Percentiles rank a stretch among this genome's conserved stretches.
These are phyloP conservation scores for Andrena hattorfiana DNA, from an alignment of 2,888 invertebrate species.

Conservation along the genomic window DNA sequence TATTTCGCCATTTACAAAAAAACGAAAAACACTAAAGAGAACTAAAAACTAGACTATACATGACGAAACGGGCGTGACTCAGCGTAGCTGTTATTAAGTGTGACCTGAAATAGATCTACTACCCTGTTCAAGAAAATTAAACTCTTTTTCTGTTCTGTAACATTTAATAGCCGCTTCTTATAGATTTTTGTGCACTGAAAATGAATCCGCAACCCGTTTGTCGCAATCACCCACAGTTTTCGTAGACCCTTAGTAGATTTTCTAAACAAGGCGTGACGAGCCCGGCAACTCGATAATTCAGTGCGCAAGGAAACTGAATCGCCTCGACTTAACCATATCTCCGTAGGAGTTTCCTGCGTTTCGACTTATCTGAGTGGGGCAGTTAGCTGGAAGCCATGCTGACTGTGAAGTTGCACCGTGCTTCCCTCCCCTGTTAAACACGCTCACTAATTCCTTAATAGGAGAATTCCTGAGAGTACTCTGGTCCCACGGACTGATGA, in stretches of 20 bases:
- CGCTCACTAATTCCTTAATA: constrained; percentile 54
- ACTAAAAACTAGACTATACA: too few relatives aligned
- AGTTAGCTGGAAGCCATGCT: constrained; percentile 57
- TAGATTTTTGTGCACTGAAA: too few relatives aligned
- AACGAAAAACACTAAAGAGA: too few relatives aligned
- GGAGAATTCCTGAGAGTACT: constrained; percentile 39
- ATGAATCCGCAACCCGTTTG: too few relatives aligned
- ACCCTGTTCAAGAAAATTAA: too few relatives aligned
- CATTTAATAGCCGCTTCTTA: too few relatives aligned
- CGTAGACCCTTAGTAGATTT: background rate
- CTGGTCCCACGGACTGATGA: constrained; percentile 15
- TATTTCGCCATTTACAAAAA: too few relatives aligned
- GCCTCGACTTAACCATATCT: constrained; percentile 50
- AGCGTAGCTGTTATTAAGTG: too few relatives aligned
- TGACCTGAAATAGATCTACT: too few relatives aligned
- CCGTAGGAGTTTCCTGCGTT: constrained; percentile 45
- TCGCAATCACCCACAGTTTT: too few relatives aligned
- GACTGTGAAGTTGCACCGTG: constrained; percentile 49
- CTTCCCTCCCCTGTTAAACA: constrained; percentile 43
- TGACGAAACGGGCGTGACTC: too few relatives aligned
- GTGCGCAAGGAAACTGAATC: constrained; percentile 16
- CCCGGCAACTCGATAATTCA: constrained; percentile 39
- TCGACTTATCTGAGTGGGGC: constrained; percentile 61
- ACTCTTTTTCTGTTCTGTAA: too few relatives aligned
- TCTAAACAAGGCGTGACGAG: constrained; percentile 1